phyloP scores from a whole-genome alignment of 1,140 invertebrate genomes.

The Scylla paramamosain region DNA sequence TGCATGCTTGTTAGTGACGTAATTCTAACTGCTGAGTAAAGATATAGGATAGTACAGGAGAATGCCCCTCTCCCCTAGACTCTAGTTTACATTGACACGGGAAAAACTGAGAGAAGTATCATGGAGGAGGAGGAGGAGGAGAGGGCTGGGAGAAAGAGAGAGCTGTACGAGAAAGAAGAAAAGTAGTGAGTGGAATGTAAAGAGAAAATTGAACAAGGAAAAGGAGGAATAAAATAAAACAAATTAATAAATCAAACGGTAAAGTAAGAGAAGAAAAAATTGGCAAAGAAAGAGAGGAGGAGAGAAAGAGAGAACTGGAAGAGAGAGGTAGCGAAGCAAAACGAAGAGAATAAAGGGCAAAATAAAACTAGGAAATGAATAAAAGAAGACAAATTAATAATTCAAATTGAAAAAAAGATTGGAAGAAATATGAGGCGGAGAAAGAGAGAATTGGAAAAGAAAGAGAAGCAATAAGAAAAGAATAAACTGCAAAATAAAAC shows the following conservation, averaged over 20 bases:
- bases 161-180: background rate
- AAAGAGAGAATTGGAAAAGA: too few species aligned
- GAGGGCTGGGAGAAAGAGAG: background rate
- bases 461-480: too few species aligned
- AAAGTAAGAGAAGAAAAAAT: background rate
- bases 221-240: background rate
- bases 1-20: too few species aligned
- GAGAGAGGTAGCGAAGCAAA: background rate
- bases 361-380: background rate
- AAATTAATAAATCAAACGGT: background rate
- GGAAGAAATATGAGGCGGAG: too few species aligned
- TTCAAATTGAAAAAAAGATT: too few species aligned
- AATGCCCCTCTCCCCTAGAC: too few species aligned
- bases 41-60: too few species aligned
- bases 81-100: too few species aligned
- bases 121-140: background rate
- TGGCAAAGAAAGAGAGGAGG: background rate
- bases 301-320: background rate
- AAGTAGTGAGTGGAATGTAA: background rate
- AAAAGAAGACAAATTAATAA: background rate
- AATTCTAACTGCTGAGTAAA: too few species aligned
- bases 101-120: too few species aligned
- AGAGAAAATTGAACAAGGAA: background rate
- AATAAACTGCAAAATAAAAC: too few species aligned
- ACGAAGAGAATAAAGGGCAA: background rate